Base-by-base conservation (phyloP, 2,797 vertebrate genomes). In the Neosalanx taihuensis region DNA sequence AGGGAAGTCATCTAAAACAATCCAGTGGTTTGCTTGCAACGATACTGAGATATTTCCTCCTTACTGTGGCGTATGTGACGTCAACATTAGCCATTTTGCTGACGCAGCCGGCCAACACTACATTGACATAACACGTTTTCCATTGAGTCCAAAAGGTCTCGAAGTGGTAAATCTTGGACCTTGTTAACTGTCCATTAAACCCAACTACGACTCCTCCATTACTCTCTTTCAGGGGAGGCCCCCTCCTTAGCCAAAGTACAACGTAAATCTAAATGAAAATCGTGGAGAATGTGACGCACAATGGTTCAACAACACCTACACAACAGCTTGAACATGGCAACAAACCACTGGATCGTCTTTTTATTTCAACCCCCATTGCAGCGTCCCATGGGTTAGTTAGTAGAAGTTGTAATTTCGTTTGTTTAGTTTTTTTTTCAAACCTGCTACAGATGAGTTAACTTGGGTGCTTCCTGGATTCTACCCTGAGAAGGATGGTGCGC, bases 381-480 rank as follows among this genome's bases (percentile, higher is more conserved):
- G 79, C 88, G 77, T 85, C 80, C 70, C 86, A 60, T 81, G 79
- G 79, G 73, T 83, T 80, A 80, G 76, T 87, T 79, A 75, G 84
- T 81, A 78, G 79, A 80, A 84, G 26, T 71, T 83, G 78, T 81
- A 77, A 85, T 69, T 64, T 79, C 69, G 68, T 65, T 49, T 69
- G 67, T 74, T 75, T 26, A 26, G 23, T 26, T 78, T 82, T 76
- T 80, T 79, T 78, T 82, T 86, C 91, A 89, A 88, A 90, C 88
- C 91, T 90, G 90, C 96, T 96, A 99, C 97, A 99, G 96, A 92
- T 99, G 97, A 87, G 97, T 99, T 91, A 99, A 91, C 91, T 99
- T 99, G 93, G 97, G 97, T 86, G 96, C 97, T 94, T 99, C 97
- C 92, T 98, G 97, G 93, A 99, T 97, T 95, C 97, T 95, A 95